Conservation (phyloP, 2,888 invertebrate genomes). For the Caenorhabditis sp. region DNA sequence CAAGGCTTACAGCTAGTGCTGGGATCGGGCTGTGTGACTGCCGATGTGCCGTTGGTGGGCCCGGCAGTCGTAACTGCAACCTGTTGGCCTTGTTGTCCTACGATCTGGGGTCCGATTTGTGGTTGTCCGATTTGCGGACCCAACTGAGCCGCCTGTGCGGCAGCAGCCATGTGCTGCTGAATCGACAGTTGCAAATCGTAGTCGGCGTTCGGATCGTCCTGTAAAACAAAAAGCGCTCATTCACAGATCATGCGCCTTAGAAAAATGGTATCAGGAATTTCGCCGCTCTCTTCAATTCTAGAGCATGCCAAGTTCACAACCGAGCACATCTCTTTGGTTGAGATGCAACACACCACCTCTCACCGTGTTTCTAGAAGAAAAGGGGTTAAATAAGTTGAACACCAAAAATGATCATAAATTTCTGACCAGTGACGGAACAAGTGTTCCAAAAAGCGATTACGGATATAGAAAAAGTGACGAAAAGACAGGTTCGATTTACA, state of each 20-base stretch:
- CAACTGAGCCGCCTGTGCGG: constrained; percentile 54
- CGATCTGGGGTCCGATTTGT: constrained; percentile 65
- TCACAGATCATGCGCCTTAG: constrained; percentile 69
- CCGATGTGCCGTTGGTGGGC: constrained; percentile 49
- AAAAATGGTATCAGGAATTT: constrained; percentile 34
- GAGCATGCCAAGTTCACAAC: constrained; percentile 65
- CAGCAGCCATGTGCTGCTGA: constrained; percentile 71
- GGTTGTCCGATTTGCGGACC: constrained; percentile 39
- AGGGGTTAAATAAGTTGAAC: constrained; percentile 27
- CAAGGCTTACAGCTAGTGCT: constrained; percentile 74
- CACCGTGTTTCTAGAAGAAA: constrained; percentile 40
- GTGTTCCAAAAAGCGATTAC: constrained; percentile 39
- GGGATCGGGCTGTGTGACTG: constrained; percentile 70
- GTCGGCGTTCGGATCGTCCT: constrained; percentile 67
- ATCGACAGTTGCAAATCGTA: constrained; percentile 72
- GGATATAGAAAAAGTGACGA: constrained; percentile 31
- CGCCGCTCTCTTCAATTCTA: constrained; percentile 50
- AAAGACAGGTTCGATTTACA: constrained; percentile 13
- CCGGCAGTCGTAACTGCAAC: constrained; percentile 38
- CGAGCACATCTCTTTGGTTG: constrained; percentile 58
- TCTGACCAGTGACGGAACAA: constrained; percentile 3
- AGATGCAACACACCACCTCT: constrained; percentile 60
- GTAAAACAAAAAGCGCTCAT: constrained; percentile 72
- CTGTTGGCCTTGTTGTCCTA: constrained; percentile 52
- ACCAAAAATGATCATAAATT: constrained; percentile 24